Conservation (phyloP, 1,140 invertebrate genomes). For the Drosophila paulistorum region DNA sequence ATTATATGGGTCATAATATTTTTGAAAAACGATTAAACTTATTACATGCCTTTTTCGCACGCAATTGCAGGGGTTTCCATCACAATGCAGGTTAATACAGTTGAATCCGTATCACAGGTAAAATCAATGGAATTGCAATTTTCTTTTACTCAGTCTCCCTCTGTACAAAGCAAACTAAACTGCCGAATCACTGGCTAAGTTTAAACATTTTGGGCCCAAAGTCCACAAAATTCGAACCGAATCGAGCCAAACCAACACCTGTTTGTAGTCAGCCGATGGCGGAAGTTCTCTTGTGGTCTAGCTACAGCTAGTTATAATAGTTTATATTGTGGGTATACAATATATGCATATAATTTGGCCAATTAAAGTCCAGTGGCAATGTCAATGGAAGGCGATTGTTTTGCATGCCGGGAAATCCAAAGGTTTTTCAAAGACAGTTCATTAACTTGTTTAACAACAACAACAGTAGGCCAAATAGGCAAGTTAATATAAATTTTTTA, state of each 20-base stretch:
- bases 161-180: too few species aligned
- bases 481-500: background rate
- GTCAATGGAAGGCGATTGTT: conserved; percentile 50
- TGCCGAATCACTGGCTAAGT: background rate
- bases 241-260: conserved; percentile 13
- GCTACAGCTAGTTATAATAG: background rate
- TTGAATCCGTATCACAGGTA: too few species aligned
- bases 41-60: too few species aligned
- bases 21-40: background rate
- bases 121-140: too few species aligned
- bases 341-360: conserved; percentile 29
- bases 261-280: conserved; percentile 27
- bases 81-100: too few species aligned
- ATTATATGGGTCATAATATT: conserved; percentile 5
- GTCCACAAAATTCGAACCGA: conserved; percentile 24
- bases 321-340: conserved; percentile 11
- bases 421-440: conserved; percentile 45
- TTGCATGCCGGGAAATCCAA: conserved; percentile 54
- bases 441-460: conserved; percentile 27
- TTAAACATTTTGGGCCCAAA: conserved; percentile 31
- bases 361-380: conserved; percentile 64
- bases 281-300: conserved; percentile 65
- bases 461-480: background rate
- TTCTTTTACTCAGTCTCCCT: too few species aligned
- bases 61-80: too few species aligned